Evolutionary conservation across 2,113 vertebrate genomes (phyloP).

Genomic region (Heptranchias perlo): DNA sequence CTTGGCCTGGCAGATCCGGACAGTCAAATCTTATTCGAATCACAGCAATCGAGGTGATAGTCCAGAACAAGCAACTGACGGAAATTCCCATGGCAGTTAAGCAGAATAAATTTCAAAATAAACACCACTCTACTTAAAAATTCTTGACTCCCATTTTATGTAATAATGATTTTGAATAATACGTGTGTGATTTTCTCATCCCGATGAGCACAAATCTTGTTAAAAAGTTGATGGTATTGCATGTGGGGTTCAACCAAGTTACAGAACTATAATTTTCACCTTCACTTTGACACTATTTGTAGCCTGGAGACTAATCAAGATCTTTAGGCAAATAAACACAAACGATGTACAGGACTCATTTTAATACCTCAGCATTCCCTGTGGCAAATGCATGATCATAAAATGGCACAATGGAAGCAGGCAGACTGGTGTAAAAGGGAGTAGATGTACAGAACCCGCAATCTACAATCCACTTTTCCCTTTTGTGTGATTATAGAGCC

Average conservation of each 20-base stretch:
- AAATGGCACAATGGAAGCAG: background rate
- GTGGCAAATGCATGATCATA: background rate
- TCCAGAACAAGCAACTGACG: background rate
- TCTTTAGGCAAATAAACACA: background rate
- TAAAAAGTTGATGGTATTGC: background rate
- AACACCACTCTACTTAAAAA: background rate
- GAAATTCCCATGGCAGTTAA: background rate
- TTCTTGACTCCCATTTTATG: background rate
- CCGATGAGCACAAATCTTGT: background rate
- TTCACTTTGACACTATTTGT: background rate
- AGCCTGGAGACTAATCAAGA: background rate
- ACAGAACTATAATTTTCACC: background rate
- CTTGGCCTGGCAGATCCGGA: background rate
- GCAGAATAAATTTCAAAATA: background rate
- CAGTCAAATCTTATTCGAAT: constrained; percentile 17
- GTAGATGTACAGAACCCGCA: too few relatives aligned
- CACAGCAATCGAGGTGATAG: background rate
- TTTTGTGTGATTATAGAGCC: background rate
- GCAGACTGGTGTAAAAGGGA: background rate
- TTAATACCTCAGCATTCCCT: background rate
- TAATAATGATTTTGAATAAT: background rate
- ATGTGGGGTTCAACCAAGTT: background rate
- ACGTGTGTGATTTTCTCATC: background rate
- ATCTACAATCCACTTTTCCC: background rate
- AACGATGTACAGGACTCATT: background rate